Evolutionary conservation across 2,888 invertebrate genomes (phyloP), one percentile per base, ranked within the genome.

Genomic region (Cryptocephalus primarius): DNA sequence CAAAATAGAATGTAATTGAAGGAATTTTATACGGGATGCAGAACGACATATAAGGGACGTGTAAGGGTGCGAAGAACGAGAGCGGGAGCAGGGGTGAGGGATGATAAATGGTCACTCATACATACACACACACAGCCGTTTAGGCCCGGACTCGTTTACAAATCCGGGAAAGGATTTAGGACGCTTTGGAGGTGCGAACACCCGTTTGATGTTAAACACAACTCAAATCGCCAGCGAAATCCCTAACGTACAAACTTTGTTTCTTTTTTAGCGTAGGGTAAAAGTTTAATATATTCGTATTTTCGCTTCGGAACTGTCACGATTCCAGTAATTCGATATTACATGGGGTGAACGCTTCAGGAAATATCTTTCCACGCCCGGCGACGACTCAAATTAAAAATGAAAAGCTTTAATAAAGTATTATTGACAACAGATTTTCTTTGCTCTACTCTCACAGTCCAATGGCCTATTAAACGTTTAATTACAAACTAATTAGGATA

Each of bases 41-140:
- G 40, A 46, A 42, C 39, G 48, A 46, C 39, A 42, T 38, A 44
- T 49, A 48, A 52, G 57, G 51, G 55, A 53, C 50, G 57, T 49
- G 48, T 50, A 53, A 55, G 55, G 55, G 54, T 56, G 54, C 55
- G 55, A 49, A 55, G 56, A 51, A 54, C n/a, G 36, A 12, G 11
- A n/a, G 36, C 12, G 12, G 57, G 54, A 58, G 59, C 59, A 60
- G 58, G 62, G 63, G 61, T 60, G 64, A 43, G 55, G 66, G 67
- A 69, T 70, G 70, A 70, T 69, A 69, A 68, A 70, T 70, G 70
- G 70, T 68, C 68, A 69, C 66, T 67, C 67, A 66, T 64, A 66
- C 66, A 66, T 68, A 68, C 61, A 65, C 67, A 66, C 66, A 66
- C 68, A 68, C 61, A 65, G 61, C 59, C 65, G 66, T 65, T 68